Evolutionary conservation across 2,113 vertebrate genomes (phyloP), one percentile per base, ranked within the genome.

Genomic region (Diglossa brunneiventris): DNA sequence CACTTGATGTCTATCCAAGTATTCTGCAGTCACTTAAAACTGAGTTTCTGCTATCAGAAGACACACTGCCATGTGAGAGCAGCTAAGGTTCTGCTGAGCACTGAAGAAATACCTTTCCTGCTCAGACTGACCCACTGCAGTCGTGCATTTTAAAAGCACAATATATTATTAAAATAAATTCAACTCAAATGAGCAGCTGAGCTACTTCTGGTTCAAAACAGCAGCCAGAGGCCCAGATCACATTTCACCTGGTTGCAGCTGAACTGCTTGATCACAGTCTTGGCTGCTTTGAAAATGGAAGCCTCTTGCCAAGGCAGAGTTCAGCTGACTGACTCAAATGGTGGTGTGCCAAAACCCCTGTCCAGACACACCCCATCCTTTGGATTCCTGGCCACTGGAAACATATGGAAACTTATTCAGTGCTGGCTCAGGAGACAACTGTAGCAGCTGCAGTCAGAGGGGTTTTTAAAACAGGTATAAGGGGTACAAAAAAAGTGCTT

Each of bases 11-110:
- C 58, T 79, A 66, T 19, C 39, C 55, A 77, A 94, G 50, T 58
- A 73, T 46, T 58, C 62, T 15, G 33, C 37, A 91, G n/a, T 18
- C 86, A 72, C 55, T 64, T 53, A 41, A 89, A 89, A 42, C 28
- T 33, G 7, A 35, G 11, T 22, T 50, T 89, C 74, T 94, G 53
- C 66, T 28, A 16, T 11, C 49, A 66, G 46, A 73, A 56, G 41
- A 66, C n/a, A 42, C 2, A 0, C 8, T 68, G 17, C 27, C 77
- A 30, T 1, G 0, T 41, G 52, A 11, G 7, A 18, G 27, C n/a
- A 37, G 8, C 53, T 41, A 24, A 55, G 20, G 37, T 49, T 82
- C 87, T 84, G 21, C 61, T 77, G 27, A 68, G 26, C 13, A 4
- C 68, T 49, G 28, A 46, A 19, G 23, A 72, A 90, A 79, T 13